Evolutionary conservation across 2,797 vertebrate species (phyloP).

Genomic region (Scolopax bukidnonensis): DNA sequence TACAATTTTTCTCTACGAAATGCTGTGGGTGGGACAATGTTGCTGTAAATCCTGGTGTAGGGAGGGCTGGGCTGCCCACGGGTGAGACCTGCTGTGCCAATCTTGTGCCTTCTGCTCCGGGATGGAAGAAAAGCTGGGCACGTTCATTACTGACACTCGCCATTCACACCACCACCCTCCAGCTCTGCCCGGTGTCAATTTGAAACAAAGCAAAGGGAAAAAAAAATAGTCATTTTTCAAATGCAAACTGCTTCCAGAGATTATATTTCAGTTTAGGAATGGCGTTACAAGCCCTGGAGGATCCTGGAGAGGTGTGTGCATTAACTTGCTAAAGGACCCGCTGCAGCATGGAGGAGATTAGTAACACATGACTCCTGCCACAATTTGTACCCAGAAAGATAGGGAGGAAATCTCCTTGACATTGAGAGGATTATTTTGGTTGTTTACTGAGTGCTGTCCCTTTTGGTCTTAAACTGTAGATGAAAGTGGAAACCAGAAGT

Average conservation of each 20-base stretch:
- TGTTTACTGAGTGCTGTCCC: slow-evolving; percentile 27
- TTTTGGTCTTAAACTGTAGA: slow-evolving; percentile 1
- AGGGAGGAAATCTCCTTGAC: neutral
- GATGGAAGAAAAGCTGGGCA: neutral
- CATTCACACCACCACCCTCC: neutral
- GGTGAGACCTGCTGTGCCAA: neutral
- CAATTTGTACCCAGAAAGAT: slow-evolving; percentile 18
- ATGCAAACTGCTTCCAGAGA: slow-evolving; percentile 8
- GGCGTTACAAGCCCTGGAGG: neutral
- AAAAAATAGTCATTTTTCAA: neutral
- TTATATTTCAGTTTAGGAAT: slow-evolving; percentile 1
- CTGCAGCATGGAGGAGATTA: slow-evolving; percentile 19
- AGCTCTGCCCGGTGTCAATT: neutral
- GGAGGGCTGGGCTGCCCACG: neutral
- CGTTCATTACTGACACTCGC: neutral
- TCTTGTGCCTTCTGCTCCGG: neutral
- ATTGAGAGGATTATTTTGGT: slow-evolving; percentile 54
- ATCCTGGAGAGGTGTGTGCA: neutral
- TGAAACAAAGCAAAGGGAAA: neutral
- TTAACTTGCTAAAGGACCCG: slow-evolving; percentile 10
- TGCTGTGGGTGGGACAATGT: neutral
- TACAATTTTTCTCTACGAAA: neutral
- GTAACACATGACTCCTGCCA: neutral
- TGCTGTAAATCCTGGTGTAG: neutral
- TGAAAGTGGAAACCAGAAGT: neutral